A percentile compares a stretch with the other conserved stretches of the same genome.
phyloP scores from a whole-genome alignment of 2,113 vertebrate genomes.

The Thomomys bottae region DNA sequence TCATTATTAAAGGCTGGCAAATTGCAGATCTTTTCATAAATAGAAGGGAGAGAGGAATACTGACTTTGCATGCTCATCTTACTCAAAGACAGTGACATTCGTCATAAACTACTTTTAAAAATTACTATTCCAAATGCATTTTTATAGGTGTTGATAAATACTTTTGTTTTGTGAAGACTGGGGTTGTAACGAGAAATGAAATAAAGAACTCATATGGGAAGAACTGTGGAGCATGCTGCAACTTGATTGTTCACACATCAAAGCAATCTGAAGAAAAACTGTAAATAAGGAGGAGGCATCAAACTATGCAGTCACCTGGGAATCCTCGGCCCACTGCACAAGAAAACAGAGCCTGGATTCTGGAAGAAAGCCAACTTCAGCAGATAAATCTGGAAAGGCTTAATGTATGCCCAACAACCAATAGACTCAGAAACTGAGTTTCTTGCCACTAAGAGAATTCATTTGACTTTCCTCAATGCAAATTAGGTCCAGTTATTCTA shows the following conservation, averaged over 20 bases:
- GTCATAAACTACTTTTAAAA: slow-evolving; percentile 67
- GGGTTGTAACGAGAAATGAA: slow-evolving; percentile 73
- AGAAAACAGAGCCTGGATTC: slow-evolving; percentile 78
- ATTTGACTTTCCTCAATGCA: slow-evolving; percentile 78
- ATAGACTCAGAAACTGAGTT: slow-evolving; percentile 81
- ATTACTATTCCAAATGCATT: slow-evolving; percentile 62
- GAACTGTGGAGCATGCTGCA: slow-evolving; percentile 74
- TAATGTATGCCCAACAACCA: slow-evolving; percentile 77
- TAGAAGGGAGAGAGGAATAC: background rate
- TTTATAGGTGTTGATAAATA: slow-evolving; percentile 57
- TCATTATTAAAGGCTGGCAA: background rate
- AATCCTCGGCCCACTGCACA: slow-evolving; percentile 85
- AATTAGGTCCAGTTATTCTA: slow-evolving; percentile 75
- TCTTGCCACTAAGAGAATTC: slow-evolving; percentile 77
- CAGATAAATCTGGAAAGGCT: slow-evolving; percentile 85
- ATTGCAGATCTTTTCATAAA: background rate
- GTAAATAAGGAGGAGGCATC: slow-evolving; percentile 86
- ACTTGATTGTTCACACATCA: slow-evolving; percentile 84
- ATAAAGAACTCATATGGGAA: slow-evolving; percentile 68
- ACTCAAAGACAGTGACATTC: slow-evolving; percentile 14
- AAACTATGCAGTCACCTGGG: slow-evolving; percentile 85
- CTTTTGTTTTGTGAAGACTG: slow-evolving; percentile 72
- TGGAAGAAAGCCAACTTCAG: slow-evolving; percentile 82
- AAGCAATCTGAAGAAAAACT: slow-evolving; percentile 84
- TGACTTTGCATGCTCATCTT: slow-evolving; percentile 9